Conservation (phyloP, 2,888 invertebrate species). For the Celastrina argiolus region DNA sequence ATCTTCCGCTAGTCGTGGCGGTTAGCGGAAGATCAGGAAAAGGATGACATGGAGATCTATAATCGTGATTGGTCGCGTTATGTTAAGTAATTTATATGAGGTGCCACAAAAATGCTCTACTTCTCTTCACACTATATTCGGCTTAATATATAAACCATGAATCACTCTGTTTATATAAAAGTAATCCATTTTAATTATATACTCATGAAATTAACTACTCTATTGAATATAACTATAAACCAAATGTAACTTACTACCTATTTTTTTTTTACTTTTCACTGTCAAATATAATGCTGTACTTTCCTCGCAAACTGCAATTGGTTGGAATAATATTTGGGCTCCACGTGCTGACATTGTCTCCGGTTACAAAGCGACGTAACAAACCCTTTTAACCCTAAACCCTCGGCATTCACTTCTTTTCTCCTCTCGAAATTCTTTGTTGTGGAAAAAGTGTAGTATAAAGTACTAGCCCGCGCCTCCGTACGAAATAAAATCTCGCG, state of each 20-base stretch:
- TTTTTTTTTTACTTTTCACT: not conserved
- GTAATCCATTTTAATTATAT: too few species aligned
- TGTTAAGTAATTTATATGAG: too few species aligned
- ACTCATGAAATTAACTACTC: not conserved
- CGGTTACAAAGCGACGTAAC: slow-evolving; percentile 30
- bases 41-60: too few species aligned
- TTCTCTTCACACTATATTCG: too few species aligned
- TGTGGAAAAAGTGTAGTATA: slow-evolving; percentile 22
- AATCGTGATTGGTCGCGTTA: too few species aligned
- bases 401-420: slow-evolving; percentile 32
- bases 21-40: too few species aligned
- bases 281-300: not conserved
- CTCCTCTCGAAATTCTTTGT: slow-evolving; percentile 21
- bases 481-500: not conserved
- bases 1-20: too few species aligned
- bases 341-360: slow-evolving; percentile 9
- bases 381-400: slow-evolving; percentile 32
- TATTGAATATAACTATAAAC: too few species aligned
- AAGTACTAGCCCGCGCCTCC: not conserved
- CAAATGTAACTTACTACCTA: not conserved
- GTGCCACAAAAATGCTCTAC: too few species aligned
- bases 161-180: too few species aligned
- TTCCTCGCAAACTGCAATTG: not conserved
- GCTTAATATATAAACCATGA: too few species aligned
- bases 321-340: not conserved